Evolutionary conservation across 2,113 vertebrate genomes (phyloP).

Genomic region (Saguinus midas): DNA sequence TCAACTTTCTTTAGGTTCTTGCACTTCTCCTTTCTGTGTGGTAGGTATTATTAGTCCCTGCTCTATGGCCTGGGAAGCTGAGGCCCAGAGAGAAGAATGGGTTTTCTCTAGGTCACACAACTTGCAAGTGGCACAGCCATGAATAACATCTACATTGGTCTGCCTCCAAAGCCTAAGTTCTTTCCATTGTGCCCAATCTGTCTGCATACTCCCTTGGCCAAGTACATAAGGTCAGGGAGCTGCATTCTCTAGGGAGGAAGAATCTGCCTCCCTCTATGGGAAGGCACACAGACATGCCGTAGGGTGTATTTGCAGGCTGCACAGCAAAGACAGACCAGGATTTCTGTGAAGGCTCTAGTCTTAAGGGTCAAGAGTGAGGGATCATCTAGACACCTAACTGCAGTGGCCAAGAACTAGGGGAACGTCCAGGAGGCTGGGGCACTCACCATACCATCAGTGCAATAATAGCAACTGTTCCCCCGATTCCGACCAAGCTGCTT

Average conservation of each 20-base stretch:
- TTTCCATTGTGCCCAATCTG: neutral
- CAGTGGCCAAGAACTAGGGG: neutral
- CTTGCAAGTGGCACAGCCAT: neutral
- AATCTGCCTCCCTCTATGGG: neutral
- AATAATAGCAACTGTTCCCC: neutral
- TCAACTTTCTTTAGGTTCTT: neutral
- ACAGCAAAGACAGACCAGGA: neutral
- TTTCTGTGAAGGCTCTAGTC: rapidly evolving
- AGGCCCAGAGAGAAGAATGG: neutral
- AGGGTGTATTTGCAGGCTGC: neutral
- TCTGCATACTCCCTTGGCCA: neutral
- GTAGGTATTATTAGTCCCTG: neutral
- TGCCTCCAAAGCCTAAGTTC: neutral
- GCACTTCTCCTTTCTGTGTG: neutral
- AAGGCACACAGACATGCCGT: neutral
- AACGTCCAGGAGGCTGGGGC: neutral
- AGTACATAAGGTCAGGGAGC: neutral
- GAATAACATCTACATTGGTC: neutral
- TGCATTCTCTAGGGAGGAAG: neutral
- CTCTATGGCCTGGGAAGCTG: neutral
- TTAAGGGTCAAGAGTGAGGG: neutral
- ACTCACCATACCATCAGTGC: neutral
- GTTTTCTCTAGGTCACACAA: neutral
- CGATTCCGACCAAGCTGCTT: neutral
- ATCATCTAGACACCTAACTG: neutral